phyloP scores from a whole-genome alignment of 37 sponge, comb jelly and placozoan genomes.

The Halisarca cf. caerulea region DNA sequence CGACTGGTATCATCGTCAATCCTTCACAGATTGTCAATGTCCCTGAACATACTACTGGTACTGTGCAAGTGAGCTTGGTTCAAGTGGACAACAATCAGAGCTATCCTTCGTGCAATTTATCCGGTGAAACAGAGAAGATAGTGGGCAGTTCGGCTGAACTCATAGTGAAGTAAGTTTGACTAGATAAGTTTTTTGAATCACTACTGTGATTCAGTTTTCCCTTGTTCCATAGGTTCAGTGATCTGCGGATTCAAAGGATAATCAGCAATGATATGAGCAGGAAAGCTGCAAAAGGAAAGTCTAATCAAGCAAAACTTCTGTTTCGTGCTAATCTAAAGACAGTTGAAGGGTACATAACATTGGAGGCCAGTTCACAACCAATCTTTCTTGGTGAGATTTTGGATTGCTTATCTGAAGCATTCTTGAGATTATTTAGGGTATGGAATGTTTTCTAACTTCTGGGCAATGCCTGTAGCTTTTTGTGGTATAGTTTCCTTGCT shows the following conservation, averaged over 20 bases:
- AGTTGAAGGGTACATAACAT: slow-evolving; percentile 14
- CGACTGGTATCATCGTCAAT: no score
- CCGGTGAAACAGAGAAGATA: slow-evolving; percentile 44
- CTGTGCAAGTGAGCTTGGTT: slow-evolving; percentile 54
- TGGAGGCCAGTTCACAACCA: slow-evolving; percentile 19
- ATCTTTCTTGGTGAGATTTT: slow-evolving; percentile 66
- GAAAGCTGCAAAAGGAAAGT: slow-evolving; percentile 24
- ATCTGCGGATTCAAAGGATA: slow-evolving; percentile 70
- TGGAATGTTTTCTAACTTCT: no score
- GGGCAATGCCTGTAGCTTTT: no score
- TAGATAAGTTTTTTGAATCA: no score
- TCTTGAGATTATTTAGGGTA: no score
- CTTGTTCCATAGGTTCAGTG: slow-evolving; percentile 59
- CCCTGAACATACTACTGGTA: slow-evolving; percentile 26
- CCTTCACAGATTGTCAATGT: slow-evolving; percentile 38
- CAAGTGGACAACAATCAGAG: slow-evolving; percentile 44
- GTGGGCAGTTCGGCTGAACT: slow-evolving; percentile 29
- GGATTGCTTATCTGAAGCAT: no score
- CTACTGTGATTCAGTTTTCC: background rate
- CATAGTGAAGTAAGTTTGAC: slow-evolving; percentile 63
- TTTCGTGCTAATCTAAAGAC: slow-evolving; percentile 56
- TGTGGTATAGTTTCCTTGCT: no score
- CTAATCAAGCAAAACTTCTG: slow-evolving; percentile 52
- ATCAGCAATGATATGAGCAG: slow-evolving; percentile 13
- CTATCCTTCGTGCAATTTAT: slow-evolving; percentile 42